Evolutionary conservation across 2,888 invertebrate species (phyloP), one percentile per base, ranked within the genome.

Genomic region (Lycaena phlaeas): DNA sequence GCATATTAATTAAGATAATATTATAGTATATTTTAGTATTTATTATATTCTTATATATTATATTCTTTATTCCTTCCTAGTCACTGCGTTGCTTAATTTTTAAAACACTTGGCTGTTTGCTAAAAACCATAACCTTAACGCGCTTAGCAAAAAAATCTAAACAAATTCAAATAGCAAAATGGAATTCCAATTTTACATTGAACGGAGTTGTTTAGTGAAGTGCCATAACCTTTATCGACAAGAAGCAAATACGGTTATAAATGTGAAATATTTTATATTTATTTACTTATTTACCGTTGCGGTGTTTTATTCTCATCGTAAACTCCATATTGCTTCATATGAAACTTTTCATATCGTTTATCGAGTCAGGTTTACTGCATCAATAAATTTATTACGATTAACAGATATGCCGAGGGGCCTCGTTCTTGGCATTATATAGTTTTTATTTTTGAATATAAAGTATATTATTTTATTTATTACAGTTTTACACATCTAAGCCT

Each of bases 251-350:
- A 31, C 38, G 25, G 11, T 26, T 12, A 40, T 40, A 27, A 40
- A 36, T n/a, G 11, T 40, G 27, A 40, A 40, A 40, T 40, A 40
- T 40, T 27, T 40, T 31, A 30, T 11, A 17, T 40, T 26, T 27
- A 34, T 36, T 22, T 12, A 2, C 36, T 36, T 40, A 34, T 34
- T 31, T 31, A 27, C 27, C 12, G 17, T 27, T 34, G 36, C 34
- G 17, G 27, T 34, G 27, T 28, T 34, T 36, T 40, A 36, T 28
- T 40, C 11, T 25, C 17, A 27, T 27, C 26, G 28, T 27, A 34
- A 36, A 36, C 17, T 14, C 18, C 14, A 10, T 36, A 36, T 26
- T 26, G 36, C 26, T 36, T 27, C 22, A 36, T 36, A 27, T 14
- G 36, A 36, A 36, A 27, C 36, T 36, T 36, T 36, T 36, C 36